Evolutionary conservation across 92 coral and sea anemone genomes (phyloP).

Genomic region (Zoanthus gigantus): DNA sequence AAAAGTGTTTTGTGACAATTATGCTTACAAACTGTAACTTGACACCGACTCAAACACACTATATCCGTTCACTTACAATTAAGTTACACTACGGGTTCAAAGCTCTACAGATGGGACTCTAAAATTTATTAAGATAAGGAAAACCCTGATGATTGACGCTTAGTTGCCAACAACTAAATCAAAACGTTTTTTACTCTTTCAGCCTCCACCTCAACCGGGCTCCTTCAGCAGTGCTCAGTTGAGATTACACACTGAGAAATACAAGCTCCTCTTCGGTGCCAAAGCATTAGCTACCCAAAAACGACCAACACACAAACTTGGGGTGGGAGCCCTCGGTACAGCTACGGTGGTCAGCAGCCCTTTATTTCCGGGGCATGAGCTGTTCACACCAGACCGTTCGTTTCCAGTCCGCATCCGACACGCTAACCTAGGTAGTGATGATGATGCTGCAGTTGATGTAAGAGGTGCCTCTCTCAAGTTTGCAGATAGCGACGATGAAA

Average conservation of each 20-base stretch:
- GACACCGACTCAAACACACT: no score
- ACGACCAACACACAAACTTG: constrained; percentile 49
- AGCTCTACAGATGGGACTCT: no score
- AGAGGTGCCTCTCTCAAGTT: constrained; percentile 49
- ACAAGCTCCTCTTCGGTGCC: constrained; percentile 44
- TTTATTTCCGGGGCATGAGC: constrained; percentile 49
- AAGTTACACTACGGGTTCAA: no score
- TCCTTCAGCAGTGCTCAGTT: constrained; percentile 31
- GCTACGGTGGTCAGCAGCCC: constrained; percentile 50
- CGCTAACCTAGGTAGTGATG: constrained; percentile 21
- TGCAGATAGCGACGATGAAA: constrained; percentile 55
- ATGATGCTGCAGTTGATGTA: constrained; percentile 55
- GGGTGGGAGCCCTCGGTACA: constrained; percentile 45
- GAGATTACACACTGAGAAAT: constrained; percentile 30
- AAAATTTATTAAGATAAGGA: no score
- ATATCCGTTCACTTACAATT: no score
- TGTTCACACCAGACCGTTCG: constrained; percentile 46
- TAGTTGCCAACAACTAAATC: not conserved
- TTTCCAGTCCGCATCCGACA: constrained; percentile 60
- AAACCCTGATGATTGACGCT: no score
- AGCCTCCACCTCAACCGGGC: constrained; percentile 34
- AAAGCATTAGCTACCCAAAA: constrained; percentile 1
- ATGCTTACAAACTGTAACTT: no score
- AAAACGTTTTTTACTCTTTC: not conserved
- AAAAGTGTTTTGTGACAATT: no score